Conservation (phyloP, 2,888 invertebrate species). For the Petrolisthes cinctipes region DNA sequence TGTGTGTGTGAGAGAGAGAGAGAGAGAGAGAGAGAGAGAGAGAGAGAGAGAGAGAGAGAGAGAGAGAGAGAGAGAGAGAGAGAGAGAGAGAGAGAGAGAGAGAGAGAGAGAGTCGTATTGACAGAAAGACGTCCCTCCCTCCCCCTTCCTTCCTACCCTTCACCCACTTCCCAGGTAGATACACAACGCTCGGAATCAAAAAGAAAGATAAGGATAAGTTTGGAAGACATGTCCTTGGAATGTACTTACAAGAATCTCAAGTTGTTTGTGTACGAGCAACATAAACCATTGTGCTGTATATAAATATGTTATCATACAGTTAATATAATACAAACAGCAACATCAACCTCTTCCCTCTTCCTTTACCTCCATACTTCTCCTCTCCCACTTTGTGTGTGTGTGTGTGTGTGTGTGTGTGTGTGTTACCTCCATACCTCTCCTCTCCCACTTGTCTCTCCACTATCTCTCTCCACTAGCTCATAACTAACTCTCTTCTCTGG, state of each 20-base stretch:
- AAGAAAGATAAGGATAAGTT: too few relatives aligned
- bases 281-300: too few relatives aligned
- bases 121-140: background rate
- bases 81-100: conserved; percentile 14
- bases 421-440: background rate
- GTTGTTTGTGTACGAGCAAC: too few relatives aligned
- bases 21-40: conserved; percentile 2
- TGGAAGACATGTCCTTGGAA: too few relatives aligned
- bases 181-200: too few relatives aligned
- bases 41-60: conserved; percentile 3
- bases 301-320: too few relatives aligned
- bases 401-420: too few relatives aligned
- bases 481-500: background rate
- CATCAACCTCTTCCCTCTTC: too few relatives aligned
- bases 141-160: background rate
- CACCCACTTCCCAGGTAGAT: too few relatives aligned
- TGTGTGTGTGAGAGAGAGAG: background rate
- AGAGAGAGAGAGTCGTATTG: background rate
- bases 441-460: background rate
- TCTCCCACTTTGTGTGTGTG: background rate
- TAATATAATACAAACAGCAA: too few relatives aligned
- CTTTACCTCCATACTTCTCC: background rate
- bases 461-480: background rate
- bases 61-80: conserved; percentile 4
- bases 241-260: too few relatives aligned